Evolutionary conservation across 2,888 invertebrate species (phyloP).

Genomic region (Pseudolycoriella hygida): DNA sequence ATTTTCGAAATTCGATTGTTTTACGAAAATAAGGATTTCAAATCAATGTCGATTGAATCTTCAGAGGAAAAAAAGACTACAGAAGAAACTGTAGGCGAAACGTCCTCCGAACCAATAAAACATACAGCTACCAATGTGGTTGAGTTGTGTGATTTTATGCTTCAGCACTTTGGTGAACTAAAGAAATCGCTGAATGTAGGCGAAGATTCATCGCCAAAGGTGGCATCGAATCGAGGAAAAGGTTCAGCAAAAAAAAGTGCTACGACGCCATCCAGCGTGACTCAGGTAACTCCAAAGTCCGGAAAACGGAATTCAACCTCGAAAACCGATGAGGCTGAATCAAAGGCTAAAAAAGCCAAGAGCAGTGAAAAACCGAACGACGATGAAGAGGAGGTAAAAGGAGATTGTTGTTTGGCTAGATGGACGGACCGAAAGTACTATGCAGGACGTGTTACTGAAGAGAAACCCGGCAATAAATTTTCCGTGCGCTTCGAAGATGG

Average conservation of each 20-base stretch:
- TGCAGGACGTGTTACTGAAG: constrained; percentile 39
- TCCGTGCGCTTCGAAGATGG: constrained; percentile 46
- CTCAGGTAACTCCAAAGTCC: not conserved
- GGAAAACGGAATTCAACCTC: not conserved
- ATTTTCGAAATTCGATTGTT: too few relatives aligned
- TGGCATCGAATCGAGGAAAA: not conserved
- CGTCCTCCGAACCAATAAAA: not conserved
- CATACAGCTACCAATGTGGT: constrained; percentile 9
- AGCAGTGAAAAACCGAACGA: not conserved
- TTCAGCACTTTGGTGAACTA: constrained; percentile 14
- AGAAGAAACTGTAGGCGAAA: not conserved
- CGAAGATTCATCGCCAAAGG: not conserved
- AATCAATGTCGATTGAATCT: too few relatives aligned
- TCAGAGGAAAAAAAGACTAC: not conserved
- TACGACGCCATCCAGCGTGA: not conserved
- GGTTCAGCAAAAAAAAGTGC: not conserved
- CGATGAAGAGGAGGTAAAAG: constrained; percentile 8
- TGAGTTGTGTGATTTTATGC: constrained; percentile 14
- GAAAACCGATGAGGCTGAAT: constrained; percentile 3
- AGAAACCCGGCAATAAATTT: constrained; percentile 39
- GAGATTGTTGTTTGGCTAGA: constrained; percentile 35
- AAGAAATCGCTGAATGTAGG: constrained; percentile 6
- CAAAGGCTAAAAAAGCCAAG: constrained; percentile 4
- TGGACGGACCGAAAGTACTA: constrained; percentile 53
- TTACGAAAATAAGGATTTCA: too few relatives aligned